phyloP scores from a whole-genome alignment of 1,140 invertebrate species.

The Drosophila cardini region DNA sequence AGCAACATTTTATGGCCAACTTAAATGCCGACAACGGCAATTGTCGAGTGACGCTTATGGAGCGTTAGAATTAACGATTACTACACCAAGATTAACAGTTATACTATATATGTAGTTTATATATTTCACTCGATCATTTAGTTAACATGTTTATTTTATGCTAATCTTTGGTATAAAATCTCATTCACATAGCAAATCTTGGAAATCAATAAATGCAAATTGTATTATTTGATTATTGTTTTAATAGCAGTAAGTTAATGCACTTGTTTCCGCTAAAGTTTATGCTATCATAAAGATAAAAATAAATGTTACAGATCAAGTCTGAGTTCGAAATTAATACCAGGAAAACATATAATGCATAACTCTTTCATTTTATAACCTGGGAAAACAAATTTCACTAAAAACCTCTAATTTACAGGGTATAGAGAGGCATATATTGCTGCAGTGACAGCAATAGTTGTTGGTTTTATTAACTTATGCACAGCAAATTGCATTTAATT shows the following conservation, averaged over 20 bases:
- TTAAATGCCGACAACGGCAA: conserved; percentile 69
- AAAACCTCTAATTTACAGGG: neutral
- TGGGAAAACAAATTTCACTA: neutral
- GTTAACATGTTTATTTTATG: conserved; percentile 14
- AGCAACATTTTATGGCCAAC: conserved; percentile 64
- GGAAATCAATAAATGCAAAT: neutral
- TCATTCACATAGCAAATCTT: neutral
- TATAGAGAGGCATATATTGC: neutral
- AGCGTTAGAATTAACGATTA: conserved; percentile 72
- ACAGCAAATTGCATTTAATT: neutral
- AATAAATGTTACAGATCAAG: neutral
- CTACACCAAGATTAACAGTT: conserved; percentile 44
- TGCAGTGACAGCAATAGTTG: neutral
- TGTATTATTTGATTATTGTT: neutral
- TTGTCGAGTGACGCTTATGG: conserved; percentile 70
- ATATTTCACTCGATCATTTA: neutral
- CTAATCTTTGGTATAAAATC: neutral
- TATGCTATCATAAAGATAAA: conserved; percentile 12
- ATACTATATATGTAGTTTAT: conserved; percentile 10
- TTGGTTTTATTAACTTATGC: neutral
- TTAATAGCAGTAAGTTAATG: conserved; percentile 8
- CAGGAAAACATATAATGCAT: neutral
- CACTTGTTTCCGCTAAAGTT: conserved; percentile 13
- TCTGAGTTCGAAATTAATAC: neutral
- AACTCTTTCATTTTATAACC: too few relatives aligned